Evolutionary conservation across 2,888 invertebrate genomes (phyloP).

Genomic region (Agrilus cyanescens): DNA sequence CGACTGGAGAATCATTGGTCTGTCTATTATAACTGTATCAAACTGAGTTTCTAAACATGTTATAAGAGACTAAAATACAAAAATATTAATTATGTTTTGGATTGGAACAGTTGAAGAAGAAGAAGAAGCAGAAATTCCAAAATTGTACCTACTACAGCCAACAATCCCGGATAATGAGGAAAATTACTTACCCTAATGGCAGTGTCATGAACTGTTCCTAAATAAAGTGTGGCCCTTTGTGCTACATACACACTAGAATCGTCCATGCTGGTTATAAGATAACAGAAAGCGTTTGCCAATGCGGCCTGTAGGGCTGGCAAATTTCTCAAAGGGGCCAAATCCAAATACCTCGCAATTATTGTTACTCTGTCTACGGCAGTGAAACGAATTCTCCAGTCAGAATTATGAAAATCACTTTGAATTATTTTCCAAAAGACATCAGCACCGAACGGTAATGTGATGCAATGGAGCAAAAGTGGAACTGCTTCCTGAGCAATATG

Average conservation of each 20-base stretch:
- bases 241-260: constrained; percentile 92
- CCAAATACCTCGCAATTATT: constrained; percentile 85
- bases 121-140: too few relatives aligned
- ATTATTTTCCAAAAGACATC: constrained; percentile 95
- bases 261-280: constrained; percentile 90
- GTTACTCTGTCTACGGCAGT: constrained; percentile 92
- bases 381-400: constrained; percentile 82
- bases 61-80: constrained; percentile 56
- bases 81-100: neutral
- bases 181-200: constrained; percentile 59
- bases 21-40: constrained; percentile 91
- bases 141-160: too few relatives aligned
- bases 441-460: constrained; percentile 85
- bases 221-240: constrained; percentile 80
- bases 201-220: constrained; percentile 85
- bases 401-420: constrained; percentile 84
- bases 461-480: constrained; percentile 86
- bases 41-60: constrained; percentile 96
- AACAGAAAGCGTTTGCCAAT: constrained; percentile 92
- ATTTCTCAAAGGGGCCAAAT: constrained; percentile 73
- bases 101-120: too few relatives aligned
- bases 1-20: constrained; percentile 92
- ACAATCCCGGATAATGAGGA: too few relatives aligned
- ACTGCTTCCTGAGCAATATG: constrained; percentile 89
- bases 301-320: constrained; percentile 82